Base-by-base conservation (phyloP, 2,888 invertebrate genomes). In the Priocnemis perturbator region DNA sequence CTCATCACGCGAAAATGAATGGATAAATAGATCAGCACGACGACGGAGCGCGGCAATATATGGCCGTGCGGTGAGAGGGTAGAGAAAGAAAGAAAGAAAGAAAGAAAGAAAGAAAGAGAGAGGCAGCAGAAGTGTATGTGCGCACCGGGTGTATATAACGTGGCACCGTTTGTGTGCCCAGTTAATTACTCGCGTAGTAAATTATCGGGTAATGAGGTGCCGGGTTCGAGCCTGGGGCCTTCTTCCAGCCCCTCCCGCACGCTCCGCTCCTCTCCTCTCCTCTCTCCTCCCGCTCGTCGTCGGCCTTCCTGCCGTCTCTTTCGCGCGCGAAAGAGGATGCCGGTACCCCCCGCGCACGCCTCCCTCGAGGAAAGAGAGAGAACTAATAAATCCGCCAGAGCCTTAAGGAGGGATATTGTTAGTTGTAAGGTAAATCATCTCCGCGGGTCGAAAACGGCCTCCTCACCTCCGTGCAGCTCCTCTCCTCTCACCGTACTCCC, bases 171-270 rank as follows among this genome's bases (percentile, higher is more conserved):
- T 85, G 87, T 87, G 85, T 87, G 87, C 86, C 86, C 85, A 86
- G 87, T 87, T 88, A 88, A 88, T 88, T 88, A 88, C 87, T 85
- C 85, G 84, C 81, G 87, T 86, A 86, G 87, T 87, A 88, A 88
- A 88, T 88, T 87, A 88, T 88, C 86, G 77, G 83, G 84, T 87
- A 88, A 88, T 88, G 88, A 88, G 88, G 88, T 88, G 88, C 87
- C 86, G 87, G 87, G 82, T 78, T 81, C 76, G 76, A 77, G 87
- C 87, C 87, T 66, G 78, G 76, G 87, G 86, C 71, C 69, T 69
- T 71, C 63, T 61, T 74, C 76, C 60, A 17, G 60, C 67, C 47
- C 53, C 59, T 48, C 26, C 60, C 69, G 60, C 26, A 37, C 66
- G 68, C 69, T 69, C 76, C 71, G 69, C 64, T 72, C 71, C 67